Evolutionary conservation across 2,797 vertebrate genomes (phyloP).

Genomic region (Gymnocypris eckloni): DNA sequence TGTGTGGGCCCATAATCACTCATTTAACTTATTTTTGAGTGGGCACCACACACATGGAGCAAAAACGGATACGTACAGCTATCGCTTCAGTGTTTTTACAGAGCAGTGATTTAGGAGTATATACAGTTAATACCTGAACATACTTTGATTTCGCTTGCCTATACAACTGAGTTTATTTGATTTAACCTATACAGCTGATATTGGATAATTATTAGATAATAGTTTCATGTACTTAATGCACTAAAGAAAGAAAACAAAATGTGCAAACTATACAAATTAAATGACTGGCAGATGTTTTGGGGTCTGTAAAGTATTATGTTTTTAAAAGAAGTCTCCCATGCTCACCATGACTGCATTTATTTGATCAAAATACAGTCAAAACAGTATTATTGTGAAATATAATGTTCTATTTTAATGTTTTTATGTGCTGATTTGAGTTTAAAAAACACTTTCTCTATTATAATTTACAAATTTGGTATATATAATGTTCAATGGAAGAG

Average conservation of each 20-base stretch:
- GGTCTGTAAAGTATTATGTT: too few relatives aligned
- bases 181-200: background rate
- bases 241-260: background rate
- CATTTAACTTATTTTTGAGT: conserved; percentile 40
- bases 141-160: background rate
- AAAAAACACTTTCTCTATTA: background rate
- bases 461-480: background rate
- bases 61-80: conserved; percentile 1
- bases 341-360: background rate
- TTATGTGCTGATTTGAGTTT: background rate
- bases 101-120: background rate
- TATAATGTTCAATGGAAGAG: background rate
- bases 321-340: background rate
- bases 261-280: background rate
- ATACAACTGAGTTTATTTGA: background rate
- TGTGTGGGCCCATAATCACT: conserved; percentile 41
- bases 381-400: background rate
- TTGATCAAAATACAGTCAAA: background rate
- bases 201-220: background rate
- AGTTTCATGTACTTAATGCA: background rate
- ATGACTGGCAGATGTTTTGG: background rate
- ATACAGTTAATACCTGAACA: background rate
- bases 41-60: conserved; percentile 27
- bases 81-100: background rate
- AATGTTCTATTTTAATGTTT: background rate